Evolutionary conservation across 2,113 vertebrate genomes (phyloP).

Genomic region (Nannobrachium achirus): DNA sequence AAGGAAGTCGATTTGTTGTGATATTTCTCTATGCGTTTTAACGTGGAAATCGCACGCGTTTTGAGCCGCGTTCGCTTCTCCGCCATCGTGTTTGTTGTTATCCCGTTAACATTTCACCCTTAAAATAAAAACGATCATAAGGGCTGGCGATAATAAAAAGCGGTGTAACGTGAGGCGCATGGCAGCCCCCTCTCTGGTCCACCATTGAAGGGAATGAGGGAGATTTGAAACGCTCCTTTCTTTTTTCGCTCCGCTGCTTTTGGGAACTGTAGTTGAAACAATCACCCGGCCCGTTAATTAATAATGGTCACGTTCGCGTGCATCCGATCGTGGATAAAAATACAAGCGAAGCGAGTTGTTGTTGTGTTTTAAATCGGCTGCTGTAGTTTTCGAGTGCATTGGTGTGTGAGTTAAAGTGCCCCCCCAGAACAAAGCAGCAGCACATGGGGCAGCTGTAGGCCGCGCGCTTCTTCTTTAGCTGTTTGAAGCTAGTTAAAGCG

Average conservation of each 20-base stretch:
- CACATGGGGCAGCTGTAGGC: conserved; percentile 87
- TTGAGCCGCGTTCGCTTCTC: conserved; percentile 8
- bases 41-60: not conserved
- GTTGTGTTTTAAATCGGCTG: conserved; percentile 32
- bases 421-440: conserved; percentile 88
- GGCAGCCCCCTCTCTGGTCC: conserved; percentile 81
- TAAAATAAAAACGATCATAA: not conserved
- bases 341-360: too few relatives aligned
- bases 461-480: conserved; percentile 66
- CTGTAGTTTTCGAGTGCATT: conserved; percentile 61
- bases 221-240: conserved; percentile 87
- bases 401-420: conserved; percentile 83
- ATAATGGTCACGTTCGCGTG: too few relatives aligned
- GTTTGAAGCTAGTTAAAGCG: too few relatives aligned
- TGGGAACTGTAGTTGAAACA: conserved; percentile 29
- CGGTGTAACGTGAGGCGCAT: conserved; percentile 82
- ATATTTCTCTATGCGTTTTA: conserved; percentile 20
- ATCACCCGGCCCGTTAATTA: too few relatives aligned
- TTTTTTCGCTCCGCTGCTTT: conserved; percentile 44
- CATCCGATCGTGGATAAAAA: too few relatives aligned
- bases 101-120: not conserved
- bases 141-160: conserved; percentile 68
- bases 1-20: conserved; percentile 71
- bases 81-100: not conserved
- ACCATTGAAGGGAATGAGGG: conserved; percentile 84